Base-by-base conservation (phyloP, 2,113 vertebrate genomes). In the Brachypodius melanocephalos region DNA sequence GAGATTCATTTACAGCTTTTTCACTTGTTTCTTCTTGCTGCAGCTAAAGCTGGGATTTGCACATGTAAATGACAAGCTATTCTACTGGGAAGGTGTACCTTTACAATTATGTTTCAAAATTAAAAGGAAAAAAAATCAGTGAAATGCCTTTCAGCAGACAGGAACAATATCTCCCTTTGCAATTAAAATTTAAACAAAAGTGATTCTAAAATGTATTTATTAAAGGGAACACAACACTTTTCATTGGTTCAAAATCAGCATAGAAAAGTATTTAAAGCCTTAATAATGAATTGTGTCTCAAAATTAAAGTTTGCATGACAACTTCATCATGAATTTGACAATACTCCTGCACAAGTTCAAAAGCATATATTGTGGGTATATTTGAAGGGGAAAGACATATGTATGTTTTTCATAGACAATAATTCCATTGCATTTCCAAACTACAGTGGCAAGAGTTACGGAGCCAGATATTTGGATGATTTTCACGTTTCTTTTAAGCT, bases 11-110 rank as follows among this genome's bases (percentile, higher is more conserved):
- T 78, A 55, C n/a, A 61, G 61, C 16, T 87, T 89, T 90, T 93
- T 76, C 5, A 9, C 74, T 95, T 85, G 34, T 76, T 96, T 95
- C 76, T 87, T 93, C 83, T 89, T 89, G 86, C 61, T 85, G 65
- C 40, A 75, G 65, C 24, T 85, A 66, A 85, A 69, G 20, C 32
- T 78, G 28, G n/a, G 86, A 79, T 88, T 92, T 88, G 43, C 36
- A 81, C 22, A 32, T 52, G 65, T 52, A 93, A 94, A 97, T 78
- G 49, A 51, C 48, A 86, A 89, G 34, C 9, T 89, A 20, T 57
- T 87, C 49, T 85, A 4, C 49, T 82, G 45, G 46, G 29, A 85
- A 78, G 13, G 21, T 76, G 13, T 62, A 75, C 18, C 45, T 76
- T 61, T 73, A 85, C 38, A 92, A 62, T 61, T 65, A 68, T 22